phyloP scores from a whole-genome alignment of 2,113 vertebrate species.

The Daubentonia madagascariensis region DNA sequence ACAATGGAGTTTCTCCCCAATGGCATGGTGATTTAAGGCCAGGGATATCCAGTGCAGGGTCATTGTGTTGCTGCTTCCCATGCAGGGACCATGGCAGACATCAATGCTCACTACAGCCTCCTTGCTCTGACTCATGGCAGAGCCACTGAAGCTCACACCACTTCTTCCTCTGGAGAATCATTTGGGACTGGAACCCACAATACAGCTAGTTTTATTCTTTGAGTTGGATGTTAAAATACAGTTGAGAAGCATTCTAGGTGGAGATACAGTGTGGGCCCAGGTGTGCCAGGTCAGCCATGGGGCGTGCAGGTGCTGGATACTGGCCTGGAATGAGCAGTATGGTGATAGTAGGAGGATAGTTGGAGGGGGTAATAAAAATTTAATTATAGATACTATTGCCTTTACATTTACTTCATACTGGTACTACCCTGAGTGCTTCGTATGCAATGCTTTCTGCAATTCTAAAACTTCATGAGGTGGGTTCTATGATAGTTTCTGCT shows the following conservation, averaged over 20 bases:
- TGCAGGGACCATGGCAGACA: no score
- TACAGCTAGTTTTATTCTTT: not conserved
- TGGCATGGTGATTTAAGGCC: no score
- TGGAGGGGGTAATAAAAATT: not conserved
- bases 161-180: not conserved
- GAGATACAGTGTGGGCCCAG: not conserved
- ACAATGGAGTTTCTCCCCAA: not conserved
- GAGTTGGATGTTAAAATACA: not conserved
- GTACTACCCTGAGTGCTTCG: not conserved
- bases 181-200: not conserved
- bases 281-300: not conserved
- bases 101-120: no score
- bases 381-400: not conserved
- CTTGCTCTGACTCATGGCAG: not conserved
- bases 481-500: not conserved
- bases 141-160: not conserved
- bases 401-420: not conserved
- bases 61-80: no score
- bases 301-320: not conserved
- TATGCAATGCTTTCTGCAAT: not conserved
- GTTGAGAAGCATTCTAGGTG: not conserved
- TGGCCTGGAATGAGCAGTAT: not conserved
- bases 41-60: not conserved
- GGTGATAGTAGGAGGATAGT: not conserved
- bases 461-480: not conserved